Conservation (phyloP, 2,113 vertebrate species). For the Semicossyphus pulcher region DNA sequence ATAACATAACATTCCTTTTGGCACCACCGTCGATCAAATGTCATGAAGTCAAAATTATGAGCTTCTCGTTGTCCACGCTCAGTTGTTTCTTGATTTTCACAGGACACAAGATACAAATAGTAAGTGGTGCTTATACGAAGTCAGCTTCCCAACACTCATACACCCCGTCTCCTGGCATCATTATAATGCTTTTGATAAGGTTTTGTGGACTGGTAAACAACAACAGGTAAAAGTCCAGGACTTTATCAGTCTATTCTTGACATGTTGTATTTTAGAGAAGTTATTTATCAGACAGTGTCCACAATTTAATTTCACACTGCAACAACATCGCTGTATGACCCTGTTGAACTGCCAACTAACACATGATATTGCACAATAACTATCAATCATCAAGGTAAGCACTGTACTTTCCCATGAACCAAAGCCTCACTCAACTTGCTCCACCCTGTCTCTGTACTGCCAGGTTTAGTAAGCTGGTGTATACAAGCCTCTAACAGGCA, state of each 20-base stretch:
- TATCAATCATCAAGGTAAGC: slow-evolving; percentile 3
- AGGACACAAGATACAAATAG: too few relatives aligned
- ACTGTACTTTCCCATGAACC: slow-evolving; percentile 34
- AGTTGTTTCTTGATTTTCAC: too few relatives aligned
- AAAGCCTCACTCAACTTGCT: slow-evolving; percentile 5
- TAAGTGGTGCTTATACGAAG: too few relatives aligned
- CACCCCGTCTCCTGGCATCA: too few relatives aligned
- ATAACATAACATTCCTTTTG: too few relatives aligned
- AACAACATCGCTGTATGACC: background rate
- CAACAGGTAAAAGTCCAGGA: too few relatives aligned
- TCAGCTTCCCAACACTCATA: too few relatives aligned
- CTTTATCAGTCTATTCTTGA: too few relatives aligned
- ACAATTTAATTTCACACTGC: background rate
- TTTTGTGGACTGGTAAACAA: background rate
- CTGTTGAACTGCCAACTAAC: background rate
- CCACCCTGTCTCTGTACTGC: slow-evolving; percentile 11
- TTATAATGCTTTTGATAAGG: too few relatives aligned
- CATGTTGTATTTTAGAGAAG: background rate
- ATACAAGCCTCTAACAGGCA: slow-evolving; percentile 18
- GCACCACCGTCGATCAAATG: too few relatives aligned
- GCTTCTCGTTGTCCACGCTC: too few relatives aligned
- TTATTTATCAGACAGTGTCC: background rate
- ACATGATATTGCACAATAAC: slow-evolving; percentile 26
- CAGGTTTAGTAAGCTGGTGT: slow-evolving; percentile 22
- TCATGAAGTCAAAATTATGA: too few relatives aligned